Evolutionary conservation across 2,888 invertebrate genomes (phyloP), one percentile per base, ranked within the genome.

Genomic region (Leuctra nigra): DNA sequence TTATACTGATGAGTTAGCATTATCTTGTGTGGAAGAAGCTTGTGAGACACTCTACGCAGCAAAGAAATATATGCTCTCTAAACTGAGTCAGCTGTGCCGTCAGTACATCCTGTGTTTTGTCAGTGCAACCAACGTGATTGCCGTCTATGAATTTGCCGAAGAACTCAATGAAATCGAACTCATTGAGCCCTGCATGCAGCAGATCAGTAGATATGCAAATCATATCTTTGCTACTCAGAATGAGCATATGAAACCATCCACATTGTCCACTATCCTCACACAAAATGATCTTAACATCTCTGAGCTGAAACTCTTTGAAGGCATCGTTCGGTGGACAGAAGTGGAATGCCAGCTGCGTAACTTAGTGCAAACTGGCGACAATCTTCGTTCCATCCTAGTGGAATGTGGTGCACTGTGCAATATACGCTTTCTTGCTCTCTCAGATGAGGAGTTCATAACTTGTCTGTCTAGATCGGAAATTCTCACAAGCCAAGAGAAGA

Each of bases 31-130:
- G 61, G 75, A 77, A 63, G 76, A 80, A 69, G 82, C 83, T 33
- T 82, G 80, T 75, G 77, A 77, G 63, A 68, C 83, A 58, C 70
- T 81, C 47, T 83, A 83, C 72, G 79, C 80, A n/a, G 77, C 81
- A 24, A 79, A 80, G 64, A 84, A 83, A 69, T 84, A 84, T 68
- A 71, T 84, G 65, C 66, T 84, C 54, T 65, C 64, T 24, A 63
- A 65, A 50, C 58, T 67, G n/a, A 56, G 61, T 4, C 58, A 75
- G 36, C 65, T 73, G 55, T 83, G 82, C 66, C 68, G 77, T 57
- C 67, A 72, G 53, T 80, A 77, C 64, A 75, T 84, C 55, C 68
- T 74, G 64, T 70, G 73, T 50, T 77, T 80, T 66, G 69, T 81
- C 35, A 77, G 75, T 66, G 74, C 81, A 63, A 76, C 75, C 61